phyloP scores from a whole-genome alignment of 2,113 vertebrate species.

The Equus quagga region DNA sequence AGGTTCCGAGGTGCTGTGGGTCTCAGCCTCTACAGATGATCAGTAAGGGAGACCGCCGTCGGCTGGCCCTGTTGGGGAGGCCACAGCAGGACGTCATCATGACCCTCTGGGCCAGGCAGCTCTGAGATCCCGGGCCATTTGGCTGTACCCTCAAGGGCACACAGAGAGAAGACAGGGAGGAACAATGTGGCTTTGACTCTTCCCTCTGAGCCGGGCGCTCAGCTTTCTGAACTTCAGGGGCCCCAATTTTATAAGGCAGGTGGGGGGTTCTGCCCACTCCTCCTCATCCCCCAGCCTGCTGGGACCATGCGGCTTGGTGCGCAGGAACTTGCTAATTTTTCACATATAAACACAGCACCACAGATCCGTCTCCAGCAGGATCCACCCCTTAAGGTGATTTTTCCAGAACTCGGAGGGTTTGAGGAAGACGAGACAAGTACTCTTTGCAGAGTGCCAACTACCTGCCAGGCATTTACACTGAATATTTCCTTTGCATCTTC shows the following conservation, averaged over 20 bases:
- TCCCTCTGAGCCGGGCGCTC: not conserved
- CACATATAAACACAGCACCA: not conserved
- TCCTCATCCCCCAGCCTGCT: accelerated
- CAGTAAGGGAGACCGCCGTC: not conserved
- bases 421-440: not conserved
- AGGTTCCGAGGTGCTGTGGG: not conserved
- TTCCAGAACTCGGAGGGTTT: not conserved
- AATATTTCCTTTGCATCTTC: not conserved
- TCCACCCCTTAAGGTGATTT: not conserved
- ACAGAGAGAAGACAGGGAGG: not conserved
- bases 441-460: not conserved
- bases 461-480: not conserved
- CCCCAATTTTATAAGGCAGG: not conserved
- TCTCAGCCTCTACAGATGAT: not conserved
- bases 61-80: not conserved
- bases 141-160: not conserved
- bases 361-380: not conserved
- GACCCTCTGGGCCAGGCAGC: not conserved
- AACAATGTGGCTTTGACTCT: not conserved
- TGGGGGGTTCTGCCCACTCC: accelerated
- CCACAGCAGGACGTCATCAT: not conserved
- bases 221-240: not conserved
- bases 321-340: not conserved
- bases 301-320: not conserved
- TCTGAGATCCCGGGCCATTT: not conserved